phyloP scores from a whole-genome alignment of 2,797 vertebrate species.

The Pampus argenteus region DNA sequence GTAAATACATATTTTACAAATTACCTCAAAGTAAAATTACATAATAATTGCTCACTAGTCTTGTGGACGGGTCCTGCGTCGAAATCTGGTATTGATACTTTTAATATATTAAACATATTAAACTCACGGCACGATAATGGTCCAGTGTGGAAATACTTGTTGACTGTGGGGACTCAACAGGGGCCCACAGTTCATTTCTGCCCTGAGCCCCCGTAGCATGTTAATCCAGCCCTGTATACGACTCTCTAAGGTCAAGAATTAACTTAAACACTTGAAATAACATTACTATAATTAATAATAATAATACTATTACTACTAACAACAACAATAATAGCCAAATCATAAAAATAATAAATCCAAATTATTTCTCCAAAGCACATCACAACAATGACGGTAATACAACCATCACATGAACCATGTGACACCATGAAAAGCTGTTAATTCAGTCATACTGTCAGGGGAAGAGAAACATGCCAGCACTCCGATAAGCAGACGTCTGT shows the following conservation, averaged over 20 bases:
- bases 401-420: neutral
- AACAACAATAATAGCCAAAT: neutral
- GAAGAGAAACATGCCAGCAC: neutral
- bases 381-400: neutral
- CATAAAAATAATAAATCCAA: neutral
- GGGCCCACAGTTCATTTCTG: no score
- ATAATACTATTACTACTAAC: neutral
- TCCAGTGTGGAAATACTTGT: no score
- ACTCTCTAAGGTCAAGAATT: neutral
- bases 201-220: no score
- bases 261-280: neutral
- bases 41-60: neutral
- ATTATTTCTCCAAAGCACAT: neutral
- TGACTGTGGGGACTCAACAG: no score
- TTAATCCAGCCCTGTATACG: neutral
- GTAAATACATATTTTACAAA: neutral
- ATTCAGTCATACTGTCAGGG: conserved; percentile 7
- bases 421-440: neutral
- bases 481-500: conserved; percentile 25
- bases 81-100: no score
- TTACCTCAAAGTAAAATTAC: neutral
- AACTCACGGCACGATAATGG: no score
- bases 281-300: neutral
- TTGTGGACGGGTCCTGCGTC: no score
- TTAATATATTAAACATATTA: no score